Percentiles rank a stretch among this genome's conserved stretches.
Evolutionary conservation across 2,113 vertebrate genomes (phyloP).

Genomic region (Elephantulus edwardii): DNA sequence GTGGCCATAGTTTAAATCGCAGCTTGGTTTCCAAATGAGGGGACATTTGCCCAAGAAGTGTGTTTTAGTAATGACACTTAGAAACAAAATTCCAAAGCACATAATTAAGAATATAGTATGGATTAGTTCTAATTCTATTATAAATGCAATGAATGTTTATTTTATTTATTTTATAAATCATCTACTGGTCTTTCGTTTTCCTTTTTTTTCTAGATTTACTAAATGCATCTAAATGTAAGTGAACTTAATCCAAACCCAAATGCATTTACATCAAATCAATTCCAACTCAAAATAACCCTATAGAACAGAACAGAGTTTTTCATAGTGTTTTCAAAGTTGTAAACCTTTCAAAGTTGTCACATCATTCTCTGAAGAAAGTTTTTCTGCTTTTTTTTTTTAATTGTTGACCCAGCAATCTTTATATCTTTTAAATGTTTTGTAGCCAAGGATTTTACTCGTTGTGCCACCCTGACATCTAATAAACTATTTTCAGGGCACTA

Average conservation of each 20-base stretch:
- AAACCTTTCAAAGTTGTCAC: too few relatives aligned
- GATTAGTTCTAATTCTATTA: background rate
- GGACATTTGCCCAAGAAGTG: fast-evolving
- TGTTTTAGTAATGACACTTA: fast-evolving
- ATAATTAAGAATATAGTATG: background rate
- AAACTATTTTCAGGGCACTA: background rate
- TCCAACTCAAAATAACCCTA: background rate
- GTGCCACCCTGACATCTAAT: background rate
- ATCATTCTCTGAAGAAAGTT: too few relatives aligned
- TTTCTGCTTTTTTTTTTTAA: too few relatives aligned
- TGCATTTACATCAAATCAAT: background rate
- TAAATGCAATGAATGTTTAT: background rate
- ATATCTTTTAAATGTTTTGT: too few relatives aligned
- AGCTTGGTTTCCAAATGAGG: fast-evolving
- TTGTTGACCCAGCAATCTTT: too few relatives aligned
- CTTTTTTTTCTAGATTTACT: background rate
- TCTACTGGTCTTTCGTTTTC: background rate
- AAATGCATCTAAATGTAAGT: background rate
- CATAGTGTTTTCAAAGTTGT: too few relatives aligned
- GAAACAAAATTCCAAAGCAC: background rate
- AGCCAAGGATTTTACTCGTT: too few relatives aligned
- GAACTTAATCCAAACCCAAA: background rate
- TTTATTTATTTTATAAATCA: background rate
- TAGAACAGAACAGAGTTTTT: too few relatives aligned
- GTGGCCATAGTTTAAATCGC: conserved; percentile 66